phyloP scores from a whole-genome alignment of 2,888 invertebrate species.

The Beris morrisii region DNA sequence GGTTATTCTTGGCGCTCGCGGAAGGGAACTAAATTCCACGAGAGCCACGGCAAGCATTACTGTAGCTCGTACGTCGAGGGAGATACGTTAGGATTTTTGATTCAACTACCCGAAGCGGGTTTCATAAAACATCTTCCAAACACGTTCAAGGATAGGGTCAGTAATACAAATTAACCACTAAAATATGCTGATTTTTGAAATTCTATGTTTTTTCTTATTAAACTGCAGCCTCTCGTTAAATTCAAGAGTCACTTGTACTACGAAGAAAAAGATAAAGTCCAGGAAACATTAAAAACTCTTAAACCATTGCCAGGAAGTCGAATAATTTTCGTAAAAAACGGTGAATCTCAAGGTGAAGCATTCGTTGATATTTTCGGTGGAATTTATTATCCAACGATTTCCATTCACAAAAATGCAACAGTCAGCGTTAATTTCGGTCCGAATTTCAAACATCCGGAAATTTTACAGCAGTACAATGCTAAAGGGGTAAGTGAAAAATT shows the following conservation, averaged over 20 bases:
- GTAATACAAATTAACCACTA: slow-evolving; percentile 42
- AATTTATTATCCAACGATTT: slow-evolving; percentile 91
- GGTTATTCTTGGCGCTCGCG: slow-evolving; percentile 96
- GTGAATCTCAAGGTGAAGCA: slow-evolving; percentile 85
- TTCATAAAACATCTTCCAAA: slow-evolving; percentile 73
- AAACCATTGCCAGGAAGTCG: slow-evolving; percentile 75
- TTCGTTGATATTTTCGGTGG: slow-evolving; percentile 86
- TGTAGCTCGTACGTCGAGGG: slow-evolving; percentile 84
- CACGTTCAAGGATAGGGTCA: slow-evolving; percentile 91
- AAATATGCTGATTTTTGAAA: neutral
- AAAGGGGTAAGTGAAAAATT: slow-evolving; percentile 68
- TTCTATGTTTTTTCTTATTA: neutral
- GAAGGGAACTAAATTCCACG: slow-evolving; percentile 66
- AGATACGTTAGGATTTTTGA: slow-evolving; percentile 89
- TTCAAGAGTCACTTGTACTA: slow-evolving; percentile 98
- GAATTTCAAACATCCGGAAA: slow-evolving; percentile 82
- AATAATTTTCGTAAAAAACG: slow-evolving; percentile 90
- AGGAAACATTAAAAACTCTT: slow-evolving; percentile 81
- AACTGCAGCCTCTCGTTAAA: slow-evolving; percentile 89
- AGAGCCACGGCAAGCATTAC: slow-evolving; percentile 69
- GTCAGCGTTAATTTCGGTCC: slow-evolving; percentile 97
- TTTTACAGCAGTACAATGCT: slow-evolving; percentile 61
- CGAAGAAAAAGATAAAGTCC: slow-evolving; percentile 94
- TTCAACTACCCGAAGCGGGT: slow-evolving; percentile 71
- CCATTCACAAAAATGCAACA: slow-evolving; percentile 87